Conservation (phyloP, 2,797 vertebrate species). For the Paratrypauchen microcephalus region DNA sequence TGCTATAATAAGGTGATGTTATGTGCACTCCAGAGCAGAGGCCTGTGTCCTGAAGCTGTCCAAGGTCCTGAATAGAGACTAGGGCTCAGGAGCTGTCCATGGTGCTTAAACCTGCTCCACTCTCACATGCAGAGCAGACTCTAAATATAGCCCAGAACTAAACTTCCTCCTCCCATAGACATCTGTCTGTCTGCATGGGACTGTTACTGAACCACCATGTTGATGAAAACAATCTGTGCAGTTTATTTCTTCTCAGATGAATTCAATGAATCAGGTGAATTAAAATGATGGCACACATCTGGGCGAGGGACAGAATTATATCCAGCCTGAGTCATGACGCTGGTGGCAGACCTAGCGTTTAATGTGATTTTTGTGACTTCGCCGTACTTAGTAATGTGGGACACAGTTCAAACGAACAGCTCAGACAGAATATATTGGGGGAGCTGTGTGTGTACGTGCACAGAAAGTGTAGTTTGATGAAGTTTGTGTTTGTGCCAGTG, state of each 20-base stretch:
- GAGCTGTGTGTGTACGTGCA: slow-evolving; percentile 42
- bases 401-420: slow-evolving; percentile 77
- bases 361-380: slow-evolving; percentile 75
- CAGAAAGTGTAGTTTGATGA: slow-evolving; percentile 51
- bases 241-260: slow-evolving; percentile 1
- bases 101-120: slow-evolving; percentile 48
- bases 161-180: background rate
- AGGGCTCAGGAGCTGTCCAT: slow-evolving; percentile 55
- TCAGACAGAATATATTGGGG: slow-evolving; percentile 72
- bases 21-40: slow-evolving; percentile 36
- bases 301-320: slow-evolving; percentile 50
- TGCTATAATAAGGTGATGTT: slow-evolving; percentile 44
- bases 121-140: slow-evolving; percentile 1
- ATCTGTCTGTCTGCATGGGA: slow-evolving; percentile 2
- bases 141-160: slow-evolving; percentile 20
- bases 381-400: slow-evolving; percentile 75
- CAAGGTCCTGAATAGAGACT: slow-evolving; percentile 54
- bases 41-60: slow-evolving; percentile 42
- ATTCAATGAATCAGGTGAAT: no score
- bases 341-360: slow-evolving; percentile 66
- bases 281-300: slow-evolving; percentile 38
- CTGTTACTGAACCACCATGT: slow-evolving; percentile 6
- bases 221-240: slow-evolving; percentile 2
- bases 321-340: slow-evolving; percentile 70
- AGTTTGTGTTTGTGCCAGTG: slow-evolving; percentile 45